Evolutionary conservation across 2,113 vertebrate genomes (phyloP).

Genomic region (Cyrtonyx montezumae): DNA sequence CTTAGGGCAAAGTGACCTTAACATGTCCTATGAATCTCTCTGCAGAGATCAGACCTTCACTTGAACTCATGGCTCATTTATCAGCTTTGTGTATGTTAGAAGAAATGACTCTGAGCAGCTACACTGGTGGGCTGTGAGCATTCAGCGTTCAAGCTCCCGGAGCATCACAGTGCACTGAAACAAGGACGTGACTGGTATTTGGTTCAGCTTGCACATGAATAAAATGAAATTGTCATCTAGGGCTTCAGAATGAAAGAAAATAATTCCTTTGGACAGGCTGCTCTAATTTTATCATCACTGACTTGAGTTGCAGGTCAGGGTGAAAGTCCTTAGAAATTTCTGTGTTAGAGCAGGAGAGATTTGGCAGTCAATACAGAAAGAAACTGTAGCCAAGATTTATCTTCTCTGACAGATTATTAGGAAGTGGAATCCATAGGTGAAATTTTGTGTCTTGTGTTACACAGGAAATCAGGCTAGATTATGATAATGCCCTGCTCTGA

Average conservation of each 20-base stretch:
- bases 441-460: not conserved
- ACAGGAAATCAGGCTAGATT: not conserved
- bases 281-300: conserved; percentile 39
- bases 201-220: not conserved
- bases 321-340: not conserved
- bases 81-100: not conserved
- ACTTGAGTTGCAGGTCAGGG: not conserved
- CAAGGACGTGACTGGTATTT: not conserved
- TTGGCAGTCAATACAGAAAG: conserved; percentile 24
- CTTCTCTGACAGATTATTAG: conserved; percentile 1
- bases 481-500: not conserved
- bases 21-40: not conserved
- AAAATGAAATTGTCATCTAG: conserved; percentile 10
- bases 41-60: not conserved
- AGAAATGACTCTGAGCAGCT: not conserved
- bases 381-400: not conserved
- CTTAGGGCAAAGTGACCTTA: not conserved
- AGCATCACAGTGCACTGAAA: not conserved
- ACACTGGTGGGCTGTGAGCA: not conserved
- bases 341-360: not conserved
- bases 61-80: not conserved
- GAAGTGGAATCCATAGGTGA: not conserved
- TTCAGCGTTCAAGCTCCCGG: not conserved
- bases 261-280: conserved; percentile 27
- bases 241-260: not conserved